These are phyloP conservation scores for Ptilorrhoa leucosticta DNA, from an alignment of 2,113 vertebrate species.

Conservation along the genomic window DNA sequence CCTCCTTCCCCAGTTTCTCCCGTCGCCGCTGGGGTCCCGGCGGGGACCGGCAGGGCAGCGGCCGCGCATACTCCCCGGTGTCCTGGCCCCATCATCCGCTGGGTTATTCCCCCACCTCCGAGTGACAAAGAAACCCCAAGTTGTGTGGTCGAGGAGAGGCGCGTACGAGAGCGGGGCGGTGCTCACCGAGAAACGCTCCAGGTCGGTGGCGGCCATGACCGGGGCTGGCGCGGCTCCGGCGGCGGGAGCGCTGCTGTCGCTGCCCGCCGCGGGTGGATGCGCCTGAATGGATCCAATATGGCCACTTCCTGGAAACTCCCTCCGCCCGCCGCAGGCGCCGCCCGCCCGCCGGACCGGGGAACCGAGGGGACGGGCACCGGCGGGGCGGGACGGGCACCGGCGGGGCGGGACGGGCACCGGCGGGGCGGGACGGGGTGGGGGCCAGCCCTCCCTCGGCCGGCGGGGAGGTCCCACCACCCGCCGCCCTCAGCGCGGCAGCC, in stretches of 20 bases:
- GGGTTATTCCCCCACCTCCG: not conserved
- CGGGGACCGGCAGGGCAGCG: not conserved
- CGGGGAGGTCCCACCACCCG: not conserved
- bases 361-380: not conserved
- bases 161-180: not conserved
- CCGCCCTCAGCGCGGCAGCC: not conserved
- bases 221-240: not conserved
- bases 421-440: not conserved
- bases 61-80: not conserved
- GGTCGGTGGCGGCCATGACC: constrained; percentile 89
- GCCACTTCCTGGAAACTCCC: constrained; percentile 85
- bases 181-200: constrained; percentile 88
- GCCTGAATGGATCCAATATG: constrained; percentile 85
- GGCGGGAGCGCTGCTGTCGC: not conserved
- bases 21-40: not conserved
- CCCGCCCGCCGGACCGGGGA: not conserved
- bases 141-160: not conserved
- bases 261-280: constrained; percentile 63
- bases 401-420: not conserved
- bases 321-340: not conserved
- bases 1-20: not conserved
- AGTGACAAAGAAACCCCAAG: not conserved
- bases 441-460: too few species aligned
- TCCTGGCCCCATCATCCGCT: not conserved
- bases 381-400: not conserved